Evolutionary conservation across 64 coral and sea anemone genomes (phyloP), one percentile per base, ranked within the genome.

Genomic region (Dendronephthya gigantea): DNA sequence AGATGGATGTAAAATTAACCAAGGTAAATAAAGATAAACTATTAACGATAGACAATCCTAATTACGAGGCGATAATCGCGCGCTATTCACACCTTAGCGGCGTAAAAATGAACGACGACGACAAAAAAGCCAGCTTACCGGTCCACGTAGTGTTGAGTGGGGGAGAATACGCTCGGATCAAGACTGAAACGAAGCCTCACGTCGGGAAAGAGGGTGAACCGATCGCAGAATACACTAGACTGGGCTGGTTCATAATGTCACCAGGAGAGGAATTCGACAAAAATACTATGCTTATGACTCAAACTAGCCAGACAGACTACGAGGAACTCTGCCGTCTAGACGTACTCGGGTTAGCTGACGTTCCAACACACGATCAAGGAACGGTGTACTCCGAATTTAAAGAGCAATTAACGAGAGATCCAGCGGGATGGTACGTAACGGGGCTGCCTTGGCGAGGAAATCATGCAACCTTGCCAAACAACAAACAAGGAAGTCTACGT

Each of bases 21-120:
- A 86, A 51, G 81, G 90, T 91, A 35, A 37, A 91, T 49, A 86
- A 82, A 86, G 48, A 49, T 83, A 51, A 91, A 79, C 90, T 91
- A 34, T 31, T 91, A 49, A 23, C 81, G 48, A 70, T 91, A 23
- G 90, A 82, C 23, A 91, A 87, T 38, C 89, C 89, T 7, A 40
- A 82, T 31, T 90, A 86, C 34, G 22, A 62, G 34, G 70, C 82
- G 36, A 29, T 82, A 69, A 86, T 86, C 32, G 83, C 59, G 0
- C 35, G 22, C 12, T 62, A 90, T 16, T 23, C 83, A 16, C 69
- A 90, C 45, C 29, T 90, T 38, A 7, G 34, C 10, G 69, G 84
- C 81, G 84, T 86, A 7, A 10, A 81, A 12, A 82, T 82, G 68
- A 38, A 90, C 33, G 84, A 86, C 82, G 22, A 30, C 38, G 72